These are phyloP conservation scores for Ivindomyrus marchei DNA, from an alignment of 2,113 vertebrate species.

Conservation along the genomic window DNA sequence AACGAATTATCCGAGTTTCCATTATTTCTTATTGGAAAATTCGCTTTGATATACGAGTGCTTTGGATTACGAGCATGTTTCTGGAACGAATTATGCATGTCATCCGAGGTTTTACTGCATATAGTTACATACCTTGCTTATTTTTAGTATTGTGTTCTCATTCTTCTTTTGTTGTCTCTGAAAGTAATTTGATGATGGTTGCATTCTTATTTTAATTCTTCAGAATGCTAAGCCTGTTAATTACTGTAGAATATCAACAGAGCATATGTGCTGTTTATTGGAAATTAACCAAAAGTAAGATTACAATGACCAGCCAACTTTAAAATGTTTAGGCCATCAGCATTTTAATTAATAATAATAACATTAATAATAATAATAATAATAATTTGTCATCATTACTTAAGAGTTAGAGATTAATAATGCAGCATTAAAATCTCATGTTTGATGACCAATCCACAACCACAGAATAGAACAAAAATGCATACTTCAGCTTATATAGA, in stretches of 20 bases:
- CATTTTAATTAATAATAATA: background rate
- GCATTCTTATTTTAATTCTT: background rate
- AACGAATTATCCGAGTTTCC: no score
- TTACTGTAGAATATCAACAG: background rate
- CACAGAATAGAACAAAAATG: no score
- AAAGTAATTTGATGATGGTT: background rate
- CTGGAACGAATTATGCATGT: no score
- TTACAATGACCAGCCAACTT: background rate
- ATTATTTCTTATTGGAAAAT: no score
- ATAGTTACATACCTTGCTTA: background rate
- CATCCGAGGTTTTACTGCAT: no score
- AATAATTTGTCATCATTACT: no score
- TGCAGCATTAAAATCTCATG: no score
- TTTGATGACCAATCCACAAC: no score
- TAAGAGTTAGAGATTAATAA: no score
- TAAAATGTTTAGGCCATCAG: background rate
- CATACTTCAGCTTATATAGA: background rate
- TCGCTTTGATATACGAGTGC: no score
- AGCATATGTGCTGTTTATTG: background rate
- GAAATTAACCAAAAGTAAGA: background rate
- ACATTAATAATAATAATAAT: no score
- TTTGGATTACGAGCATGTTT: no score
- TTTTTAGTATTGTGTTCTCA: background rate
- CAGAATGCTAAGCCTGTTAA: background rate
- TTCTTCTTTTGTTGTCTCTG: background rate